Evolutionary conservation across 2,113 vertebrate species (phyloP).

Genomic region (Triplophysa siluroides): DNA sequence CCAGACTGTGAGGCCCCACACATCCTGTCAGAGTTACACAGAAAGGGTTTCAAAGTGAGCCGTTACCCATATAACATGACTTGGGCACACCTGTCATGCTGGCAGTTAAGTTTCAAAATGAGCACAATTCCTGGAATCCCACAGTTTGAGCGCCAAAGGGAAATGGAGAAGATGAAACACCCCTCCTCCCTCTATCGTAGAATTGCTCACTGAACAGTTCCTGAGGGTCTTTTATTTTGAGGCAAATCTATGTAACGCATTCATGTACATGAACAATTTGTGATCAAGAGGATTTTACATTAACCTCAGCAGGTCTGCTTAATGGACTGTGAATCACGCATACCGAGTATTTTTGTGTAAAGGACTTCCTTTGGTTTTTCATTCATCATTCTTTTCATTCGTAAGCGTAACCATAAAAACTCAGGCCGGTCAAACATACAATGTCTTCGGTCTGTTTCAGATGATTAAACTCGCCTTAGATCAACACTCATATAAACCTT

Average conservation of each 20-base stretch:
- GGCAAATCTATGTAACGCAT: not conserved
- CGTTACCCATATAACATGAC: conserved; percentile 23
- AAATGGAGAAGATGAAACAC: conserved; percentile 3
- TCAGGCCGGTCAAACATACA: too few species aligned
- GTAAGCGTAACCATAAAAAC: too few species aligned
- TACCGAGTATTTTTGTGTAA: not conserved
- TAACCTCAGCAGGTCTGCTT: not conserved
- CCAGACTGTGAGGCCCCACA: conserved; percentile 7
- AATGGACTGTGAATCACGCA: not conserved
- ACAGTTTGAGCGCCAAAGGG: not conserved
- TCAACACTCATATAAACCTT: not conserved
- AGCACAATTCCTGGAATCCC: conserved; percentile 51
- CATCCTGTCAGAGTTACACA: conserved; percentile 27
- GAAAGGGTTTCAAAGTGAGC: conserved; percentile 42
- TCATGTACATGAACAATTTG: not conserved
- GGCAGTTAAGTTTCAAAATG: conserved; percentile 46
- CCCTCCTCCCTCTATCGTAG: not conserved
- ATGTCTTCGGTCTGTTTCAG: not conserved
- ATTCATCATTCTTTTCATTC: not conserved
- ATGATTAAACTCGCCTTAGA: not conserved
- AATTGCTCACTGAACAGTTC: too few species aligned
- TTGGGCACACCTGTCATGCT: conserved; percentile 45
- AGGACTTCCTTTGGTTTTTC: not conserved
- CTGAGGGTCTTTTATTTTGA: not conserved
- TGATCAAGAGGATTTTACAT: not conserved